Base-by-base conservation (phyloP, 2,113 vertebrate species). In the Xenopus laevis region DNA sequence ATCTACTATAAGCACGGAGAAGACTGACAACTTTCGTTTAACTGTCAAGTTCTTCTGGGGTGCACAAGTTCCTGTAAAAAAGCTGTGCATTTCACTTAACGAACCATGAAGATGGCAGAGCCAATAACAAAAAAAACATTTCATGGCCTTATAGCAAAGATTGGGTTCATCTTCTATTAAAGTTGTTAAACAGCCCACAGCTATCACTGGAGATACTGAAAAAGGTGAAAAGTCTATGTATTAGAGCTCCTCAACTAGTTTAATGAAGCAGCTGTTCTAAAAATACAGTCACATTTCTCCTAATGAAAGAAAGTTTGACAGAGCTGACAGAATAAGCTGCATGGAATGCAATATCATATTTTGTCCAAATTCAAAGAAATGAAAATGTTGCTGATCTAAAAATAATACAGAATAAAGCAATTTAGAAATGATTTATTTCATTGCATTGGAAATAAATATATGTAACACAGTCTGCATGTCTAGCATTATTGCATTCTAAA, bases 1-100 rank as follows among this genome's bases (percentile, higher is more conserved):
- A 57, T 71, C 52, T 72, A 17, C 27, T 47, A 3, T 0, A 65
- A 67, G 15, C 5, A 2, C 15, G 72, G 78, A 40, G 60, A 81
- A 71, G 53, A 72, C 47, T 46, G 82, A 72, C 74, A 83, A 79
- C 79, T 72, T 79, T 80, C 76, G 33, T 58, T 78, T 70, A 79
- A 61, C 65, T 63, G 18, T 72, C 52, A 33, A 62, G 59, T 78
- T 59, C 53, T 71, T 62, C 76, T 80, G 71, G 74, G 65, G 65
- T 65, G 59, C 53, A 61, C 62, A 2, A 10, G 44, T 66, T 77
- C 50, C 44, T 71, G 59, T 62, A 71, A 77, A 82, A 80, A 18
- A 20, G 68, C 60, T 72, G 50, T 71, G 53, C 2, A 1, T 77
- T 72, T n/a, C 58, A 55, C 67, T 83, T 81, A 82, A 78, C 1